Conservation (phyloP, 1,140 invertebrate genomes). For the Drosophila kurseongensis region DNA sequence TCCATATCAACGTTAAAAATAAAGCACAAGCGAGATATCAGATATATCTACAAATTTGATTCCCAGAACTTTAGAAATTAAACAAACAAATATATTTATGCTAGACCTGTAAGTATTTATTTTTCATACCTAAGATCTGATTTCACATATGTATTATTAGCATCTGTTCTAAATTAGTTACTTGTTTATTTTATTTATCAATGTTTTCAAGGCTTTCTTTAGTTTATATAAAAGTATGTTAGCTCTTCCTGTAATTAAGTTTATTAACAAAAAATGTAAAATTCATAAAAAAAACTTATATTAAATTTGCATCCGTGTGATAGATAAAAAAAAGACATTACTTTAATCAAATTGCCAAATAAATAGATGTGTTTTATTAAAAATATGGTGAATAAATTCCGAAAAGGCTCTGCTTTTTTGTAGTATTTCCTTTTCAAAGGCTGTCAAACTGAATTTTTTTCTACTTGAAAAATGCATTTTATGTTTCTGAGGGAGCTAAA, state of each 20-base stretch:
- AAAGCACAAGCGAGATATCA: constrained; percentile 22
- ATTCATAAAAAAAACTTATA: not conserved
- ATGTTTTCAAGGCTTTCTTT: not conserved
- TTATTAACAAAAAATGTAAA: not conserved
- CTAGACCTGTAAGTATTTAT: constrained; percentile 27
- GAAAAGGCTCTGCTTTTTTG: too few species aligned
- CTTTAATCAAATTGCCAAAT: constrained; percentile 19
- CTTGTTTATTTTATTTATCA: too few species aligned
- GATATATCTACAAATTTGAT: constrained; percentile 1
- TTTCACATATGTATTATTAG: not conserved
- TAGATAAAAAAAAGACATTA: constrained; percentile 9
- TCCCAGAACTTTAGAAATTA: constrained; percentile 1
- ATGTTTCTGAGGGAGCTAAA: not conserved
- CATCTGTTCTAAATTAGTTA: not conserved
- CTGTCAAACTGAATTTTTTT: not conserved
- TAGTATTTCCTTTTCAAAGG: not conserved
- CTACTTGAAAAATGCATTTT: not conserved
- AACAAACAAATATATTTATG: not conserved
- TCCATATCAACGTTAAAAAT: constrained; percentile 55
- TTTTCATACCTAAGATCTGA: not conserved
- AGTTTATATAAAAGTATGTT: not conserved
- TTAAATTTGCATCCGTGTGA: constrained; percentile 20
- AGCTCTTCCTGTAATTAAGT: too few species aligned
- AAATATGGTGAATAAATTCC: constrained; percentile 20
- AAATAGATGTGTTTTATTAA: constrained; percentile 8